A percentile compares a stretch with the other conserved stretches of the same genome.
These are phyloP conservation scores for Camponotus vicinus DNA, from an alignment of 1,140 invertebrate species.

Conservation along the genomic window DNA sequence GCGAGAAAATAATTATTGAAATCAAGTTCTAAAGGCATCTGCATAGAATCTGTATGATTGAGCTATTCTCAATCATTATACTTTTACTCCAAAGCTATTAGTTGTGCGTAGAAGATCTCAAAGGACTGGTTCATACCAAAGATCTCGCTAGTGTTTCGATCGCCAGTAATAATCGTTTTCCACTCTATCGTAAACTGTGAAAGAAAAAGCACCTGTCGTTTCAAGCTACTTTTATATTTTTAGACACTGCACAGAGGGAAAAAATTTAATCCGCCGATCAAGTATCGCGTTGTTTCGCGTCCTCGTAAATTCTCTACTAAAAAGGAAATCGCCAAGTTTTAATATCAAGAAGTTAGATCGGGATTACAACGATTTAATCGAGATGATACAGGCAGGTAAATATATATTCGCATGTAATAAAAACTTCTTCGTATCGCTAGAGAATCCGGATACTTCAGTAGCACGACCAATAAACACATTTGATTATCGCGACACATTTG, in stretches of 20 bases:
- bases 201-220: constrained; percentile 53
- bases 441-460: constrained; percentile 22
- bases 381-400: background rate
- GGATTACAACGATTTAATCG: constrained; percentile 1
- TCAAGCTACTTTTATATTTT: background rate
- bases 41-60: constrained; percentile 18
- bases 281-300: constrained; percentile 13
- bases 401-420: background rate
- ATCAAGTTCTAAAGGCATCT: constrained; percentile 51
- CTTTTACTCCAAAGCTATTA: constrained; percentile 32
- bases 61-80: constrained; percentile 29
- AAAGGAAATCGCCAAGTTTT: background rate
- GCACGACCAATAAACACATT: constrained; percentile 23
- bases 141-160: constrained; percentile 13
- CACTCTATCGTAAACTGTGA: constrained; percentile 16
- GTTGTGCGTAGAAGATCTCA: constrained; percentile 16
- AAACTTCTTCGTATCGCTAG: constrained; percentile 7
- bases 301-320: background rate
- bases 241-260: constrained; percentile 55
- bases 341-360: background rate
- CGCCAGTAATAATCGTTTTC: constrained; percentile 36
- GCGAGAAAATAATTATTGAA: constrained; percentile 69
- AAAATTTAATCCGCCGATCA: constrained; percentile 9
- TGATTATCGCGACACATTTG: constrained; percentile 22
- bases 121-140: constrained; percentile 29